Evolutionary conservation across 2,888 invertebrate genomes (phyloP), one percentile per base, ranked within the genome.

Genomic region (Hirtodrosophila duncani): DNA sequence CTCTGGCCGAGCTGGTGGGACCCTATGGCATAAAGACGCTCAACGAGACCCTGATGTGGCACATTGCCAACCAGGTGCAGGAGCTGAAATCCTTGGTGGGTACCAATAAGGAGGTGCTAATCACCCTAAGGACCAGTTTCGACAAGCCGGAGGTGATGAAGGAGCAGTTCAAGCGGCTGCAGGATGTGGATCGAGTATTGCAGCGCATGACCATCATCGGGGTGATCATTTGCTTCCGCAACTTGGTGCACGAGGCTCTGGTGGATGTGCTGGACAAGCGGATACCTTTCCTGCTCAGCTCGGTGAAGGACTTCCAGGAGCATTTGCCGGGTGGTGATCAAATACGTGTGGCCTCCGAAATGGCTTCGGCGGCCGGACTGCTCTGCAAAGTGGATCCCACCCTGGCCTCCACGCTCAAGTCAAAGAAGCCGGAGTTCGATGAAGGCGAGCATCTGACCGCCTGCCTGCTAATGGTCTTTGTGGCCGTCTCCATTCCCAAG

Each of bases 81-180:
- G 99, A 99, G 85, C 87, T 99, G 21, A 98, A 98, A 86, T 92
- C 94, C 60, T 88, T 98, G 52, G 98, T 99, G 0, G 91, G 94
- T 20, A 90, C 92, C 45, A 98, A 99, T 85, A 97, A 97, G 84
- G 99, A 99, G 63, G 93, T 96, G 8, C 88, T 99, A 5, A 91
- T 95, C 55, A 92, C 94, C 55, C 88, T 99, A 29, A 89, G 99
- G 71, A 97, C 98, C 1, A 98, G 97, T 86, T 99, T 98, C 84
- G 99, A 99, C 85, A 98, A 99, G 83, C 98, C 99, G 0, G 98
- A 99, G 77, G 93, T 96, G 23, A 99, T 99, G 98, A 95, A 95
- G 84, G 98, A 99, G 79, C 94, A 99, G 67, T 96, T 95, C 75
- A 95, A 95, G 83, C 91, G 92, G 78, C 87, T 99, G 43, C 93